These are phyloP conservation scores for Ifrita kowaldi DNA, from an alignment of 2,113 vertebrate species.

Conservation along the genomic window DNA sequence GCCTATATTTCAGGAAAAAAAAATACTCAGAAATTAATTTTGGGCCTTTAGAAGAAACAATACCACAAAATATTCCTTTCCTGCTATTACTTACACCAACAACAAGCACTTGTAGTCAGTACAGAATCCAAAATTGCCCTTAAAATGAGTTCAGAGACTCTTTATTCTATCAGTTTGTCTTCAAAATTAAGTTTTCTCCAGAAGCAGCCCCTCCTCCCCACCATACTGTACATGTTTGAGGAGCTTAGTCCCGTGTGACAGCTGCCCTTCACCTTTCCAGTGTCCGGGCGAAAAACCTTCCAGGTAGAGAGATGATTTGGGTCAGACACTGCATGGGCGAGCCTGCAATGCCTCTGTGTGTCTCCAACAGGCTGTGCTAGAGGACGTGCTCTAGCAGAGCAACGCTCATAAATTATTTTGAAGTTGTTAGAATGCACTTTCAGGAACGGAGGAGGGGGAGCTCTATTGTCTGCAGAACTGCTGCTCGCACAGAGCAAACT, in stretches of 20 bases:
- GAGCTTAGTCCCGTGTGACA: neutral
- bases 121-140: neutral
- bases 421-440: constrained; percentile 26
- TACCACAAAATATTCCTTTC: neutral
- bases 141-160: neutral
- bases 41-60: neutral
- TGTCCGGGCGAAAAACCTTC: neutral
- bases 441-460: neutral
- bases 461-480: neutral
- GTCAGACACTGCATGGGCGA: accelerated
- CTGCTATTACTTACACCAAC: neutral
- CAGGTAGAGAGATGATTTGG: neutral
- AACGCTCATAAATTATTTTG: neutral
- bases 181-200: neutral
- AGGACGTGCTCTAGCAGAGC: neutral
- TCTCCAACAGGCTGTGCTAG: constrained; percentile 57
- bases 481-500: neutral
- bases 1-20: neutral
- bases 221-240: neutral
- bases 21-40: neutral
- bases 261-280: neutral
- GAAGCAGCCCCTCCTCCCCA: neutral
- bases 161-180: neutral
- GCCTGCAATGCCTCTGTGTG: neutral
- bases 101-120: neutral